Base-by-base conservation (phyloP, 2,888 invertebrate genomes). In the Pristionchus fissidentatus region DNA sequence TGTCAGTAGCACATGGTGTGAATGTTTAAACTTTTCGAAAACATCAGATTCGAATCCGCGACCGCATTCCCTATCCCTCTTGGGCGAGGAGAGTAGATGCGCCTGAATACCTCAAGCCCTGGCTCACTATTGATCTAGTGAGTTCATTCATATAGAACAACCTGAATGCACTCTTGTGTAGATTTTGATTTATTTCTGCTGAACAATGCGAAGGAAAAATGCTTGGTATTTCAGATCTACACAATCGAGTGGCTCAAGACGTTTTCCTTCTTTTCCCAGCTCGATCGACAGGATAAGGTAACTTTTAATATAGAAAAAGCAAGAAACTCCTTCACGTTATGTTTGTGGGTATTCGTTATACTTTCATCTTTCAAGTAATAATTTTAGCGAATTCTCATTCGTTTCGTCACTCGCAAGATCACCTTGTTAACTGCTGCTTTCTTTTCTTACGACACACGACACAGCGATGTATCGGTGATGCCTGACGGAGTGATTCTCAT, bases 171-270 rank as follows among this genome's bases (percentile, higher is more conserved):
- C 3, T 19, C 22, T 1, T 35, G 10, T 15, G 2, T 62, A 35
- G 3, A 8, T 62, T 35, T 3, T 3, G 10, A 62, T 15, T 35
- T 15, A 38, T 10, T 1, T 10, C 0, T 15, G 22, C 4, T 55
- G 22, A 55, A 55, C 55, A 7, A 4, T 38, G n/a, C n/a, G n/a
- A n/a, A n/a, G n/a, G n/a, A n/a, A n/a, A n/a, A n/a, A n/a, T n/a
- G n/a, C n/a, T n/a, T n/a, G n/a, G n/a, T n/a, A n/a, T n/a, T 41
- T 32, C 43, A 70, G 70, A 22, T 43, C 41, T 70, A 70, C 70
- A 70, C 70, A n/a, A 70, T 70, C 15, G 70, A 70, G 43, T 70
- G 70, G 70, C 38, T 70, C 70, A 70, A 70, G 26, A 70, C 70
- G 41, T 70, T 70, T 13, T 38, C n/a, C 3, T 70, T 70, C 43